A percentile compares a stretch with the other conserved stretches of the same genome.
phyloP scores from a whole-genome alignment of 2,888 invertebrate species.

The Dicycla oo region DNA sequence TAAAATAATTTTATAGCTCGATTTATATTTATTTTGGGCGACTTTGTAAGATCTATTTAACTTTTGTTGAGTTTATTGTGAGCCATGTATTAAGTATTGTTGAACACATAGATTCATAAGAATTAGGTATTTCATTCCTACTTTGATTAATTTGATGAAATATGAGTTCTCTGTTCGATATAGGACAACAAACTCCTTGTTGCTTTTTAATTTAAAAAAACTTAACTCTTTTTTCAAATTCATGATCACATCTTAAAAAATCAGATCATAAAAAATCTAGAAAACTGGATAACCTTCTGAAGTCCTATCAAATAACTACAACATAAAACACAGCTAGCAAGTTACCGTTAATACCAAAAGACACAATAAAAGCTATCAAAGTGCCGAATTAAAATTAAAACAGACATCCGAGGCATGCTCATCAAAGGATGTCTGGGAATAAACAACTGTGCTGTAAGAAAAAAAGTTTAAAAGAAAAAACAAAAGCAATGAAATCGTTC shows the following conservation, averaged over 20 bases:
- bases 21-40: constrained; percentile 59
- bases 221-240: background rate
- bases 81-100: constrained; percentile 3
- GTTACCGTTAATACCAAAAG: constrained; percentile 48
- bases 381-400: constrained; percentile 79
- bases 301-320: constrained; percentile 45
- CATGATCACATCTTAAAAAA: background rate
- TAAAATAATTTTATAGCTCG: constrained; percentile 73
- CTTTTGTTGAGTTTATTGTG: constrained; percentile 23
- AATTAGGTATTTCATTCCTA: background rate
- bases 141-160: background rate
- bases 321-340: constrained; percentile 39
- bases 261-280: constrained; percentile 18
- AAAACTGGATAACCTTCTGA: constrained; percentile 30
- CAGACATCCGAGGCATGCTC: constrained; percentile 75
- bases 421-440: constrained; percentile 88
- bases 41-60: constrained; percentile 21
- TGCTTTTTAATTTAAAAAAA: too few species aligned
- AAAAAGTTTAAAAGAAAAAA: constrained; percentile 74
- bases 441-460: constrained; percentile 73
- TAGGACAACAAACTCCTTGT: too few species aligned
- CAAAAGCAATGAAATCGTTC: constrained; percentile 85
- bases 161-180: too few species aligned
- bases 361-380: constrained; percentile 73
- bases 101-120: background rate